phyloP scores from a whole-genome alignment of 2,797 vertebrate species.

The Apodemus agrarius region DNA sequence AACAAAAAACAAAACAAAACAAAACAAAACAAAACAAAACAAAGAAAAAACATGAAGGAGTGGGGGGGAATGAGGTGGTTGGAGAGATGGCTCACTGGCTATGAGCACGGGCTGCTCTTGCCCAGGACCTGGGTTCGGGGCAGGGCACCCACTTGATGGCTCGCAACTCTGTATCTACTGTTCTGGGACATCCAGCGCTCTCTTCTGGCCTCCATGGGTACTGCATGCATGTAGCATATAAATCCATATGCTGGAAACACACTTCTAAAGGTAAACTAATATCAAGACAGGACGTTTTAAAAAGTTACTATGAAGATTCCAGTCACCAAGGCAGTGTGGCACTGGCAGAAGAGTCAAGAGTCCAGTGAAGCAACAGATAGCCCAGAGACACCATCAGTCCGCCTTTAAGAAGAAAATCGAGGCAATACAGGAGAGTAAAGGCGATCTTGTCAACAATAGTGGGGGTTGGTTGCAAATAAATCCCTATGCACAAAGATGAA shows the following conservation, averaged over 20 bases:
- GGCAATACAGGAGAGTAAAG: neutral
- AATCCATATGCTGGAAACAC: neutral
- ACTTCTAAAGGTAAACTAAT: neutral
- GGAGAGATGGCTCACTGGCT: neutral
- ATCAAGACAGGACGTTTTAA: neutral
- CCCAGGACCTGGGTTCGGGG: neutral
- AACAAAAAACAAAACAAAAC: too few species aligned
- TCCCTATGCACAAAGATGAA: neutral
- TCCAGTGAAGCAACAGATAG: neutral
- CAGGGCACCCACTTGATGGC: neutral
- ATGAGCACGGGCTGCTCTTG: neutral
- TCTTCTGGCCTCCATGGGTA: neutral
- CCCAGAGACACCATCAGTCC: neutral
- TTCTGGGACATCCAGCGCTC: neutral
- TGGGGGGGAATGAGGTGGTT: neutral
- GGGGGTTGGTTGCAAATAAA: too few species aligned
- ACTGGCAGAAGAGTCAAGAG: neutral
- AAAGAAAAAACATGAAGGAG: neutral
- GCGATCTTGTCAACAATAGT: too few species aligned
- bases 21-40: neutral
- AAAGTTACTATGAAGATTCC: neutral
- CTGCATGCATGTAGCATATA: neutral
- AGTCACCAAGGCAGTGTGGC: neutral
- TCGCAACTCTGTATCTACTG: neutral
- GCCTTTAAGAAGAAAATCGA: neutral